A percentile compares a stretch with the other conserved stretches of the same genome.
Conservation (phyloP, 2,888 invertebrate genomes). For the Petrolisthes manimaculis region DNA sequence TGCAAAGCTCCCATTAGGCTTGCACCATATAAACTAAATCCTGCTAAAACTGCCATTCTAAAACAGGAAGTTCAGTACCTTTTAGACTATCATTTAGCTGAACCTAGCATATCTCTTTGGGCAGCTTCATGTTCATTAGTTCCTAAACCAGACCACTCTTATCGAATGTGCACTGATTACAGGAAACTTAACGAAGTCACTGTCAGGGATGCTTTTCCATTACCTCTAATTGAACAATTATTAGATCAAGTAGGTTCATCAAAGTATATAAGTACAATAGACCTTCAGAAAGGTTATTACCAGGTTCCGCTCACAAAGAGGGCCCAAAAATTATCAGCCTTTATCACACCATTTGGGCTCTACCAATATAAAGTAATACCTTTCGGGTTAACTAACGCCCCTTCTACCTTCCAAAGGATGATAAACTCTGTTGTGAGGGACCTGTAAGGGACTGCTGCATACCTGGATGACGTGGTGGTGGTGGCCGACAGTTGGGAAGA, state of each 20-base stretch:
- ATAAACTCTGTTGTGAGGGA: background rate
- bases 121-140: background rate
- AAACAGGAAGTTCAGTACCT: background rate
- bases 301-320: background rate
- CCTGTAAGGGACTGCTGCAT: background rate
- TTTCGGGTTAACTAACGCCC: background rate
- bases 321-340: background rate
- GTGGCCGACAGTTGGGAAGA: background rate
- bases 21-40: too few species aligned
- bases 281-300: background rate
- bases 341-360: background rate
- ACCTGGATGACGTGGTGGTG: slow-evolving; percentile 19
- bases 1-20: too few species aligned
- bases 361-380: background rate
- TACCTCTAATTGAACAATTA: background rate
- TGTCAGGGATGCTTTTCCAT: background rate
- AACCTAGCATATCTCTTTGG: background rate
- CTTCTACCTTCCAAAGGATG: slow-evolving; percentile 14
- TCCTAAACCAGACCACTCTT: background rate
- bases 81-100: background rate
- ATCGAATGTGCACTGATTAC: background rate
- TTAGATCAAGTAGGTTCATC: background rate
- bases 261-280: background rate
- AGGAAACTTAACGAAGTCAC: too few species aligned
- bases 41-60: background rate